Evolutionary conservation across 1,140 invertebrate genomes (phyloP), one percentile per base, ranked within the genome.

Genomic region (Idris sp.): DNA sequence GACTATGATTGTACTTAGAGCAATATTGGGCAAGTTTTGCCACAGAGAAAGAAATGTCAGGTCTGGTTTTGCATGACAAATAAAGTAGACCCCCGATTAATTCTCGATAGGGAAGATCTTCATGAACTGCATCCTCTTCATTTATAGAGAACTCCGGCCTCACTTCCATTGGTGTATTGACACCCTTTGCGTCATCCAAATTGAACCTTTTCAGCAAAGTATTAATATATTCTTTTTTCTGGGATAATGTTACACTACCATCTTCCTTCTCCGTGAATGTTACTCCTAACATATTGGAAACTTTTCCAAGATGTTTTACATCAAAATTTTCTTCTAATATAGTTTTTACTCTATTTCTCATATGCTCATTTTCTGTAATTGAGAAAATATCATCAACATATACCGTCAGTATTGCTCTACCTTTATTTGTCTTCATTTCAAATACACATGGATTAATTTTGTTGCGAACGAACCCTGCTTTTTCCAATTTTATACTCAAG

Each of bases 81-180:
- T 83, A 87, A 4, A 87, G 43, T 16, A 87, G 71, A 18, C 78
- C 49, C 10, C 85, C 81, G 18, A 87, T 79, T 1, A 76, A 30
- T 48, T 83, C 79, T 35, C 75, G 58, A 53, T 80, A 86, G 7
- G 74, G 74, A n/a, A 64, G 15, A 19, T 46, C 14, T 26, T 11
- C 4, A 14, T 22, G 36, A 31, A 14, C 18, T 22, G 30, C 26
- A 2, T 8, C 25, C 0, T 48, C 13, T 0, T 40, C 33, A 11
- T 67, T 31, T 0, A 67, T n/a, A n/a, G n/a, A 18, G 6, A 54
- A 67, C 1, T 8, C 3, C 15, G 67, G 40, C 31, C 40, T 54
- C 2, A 11, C 14, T 59, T 69, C 54, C 65, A 69, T 69, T 18
- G 74, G 74, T 6, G 74, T 72, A n/a, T 6, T 8, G 2, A 46